phyloP scores from a whole-genome alignment of 1,140 invertebrate genomes.

The Propsilocerus akamusi region DNA sequence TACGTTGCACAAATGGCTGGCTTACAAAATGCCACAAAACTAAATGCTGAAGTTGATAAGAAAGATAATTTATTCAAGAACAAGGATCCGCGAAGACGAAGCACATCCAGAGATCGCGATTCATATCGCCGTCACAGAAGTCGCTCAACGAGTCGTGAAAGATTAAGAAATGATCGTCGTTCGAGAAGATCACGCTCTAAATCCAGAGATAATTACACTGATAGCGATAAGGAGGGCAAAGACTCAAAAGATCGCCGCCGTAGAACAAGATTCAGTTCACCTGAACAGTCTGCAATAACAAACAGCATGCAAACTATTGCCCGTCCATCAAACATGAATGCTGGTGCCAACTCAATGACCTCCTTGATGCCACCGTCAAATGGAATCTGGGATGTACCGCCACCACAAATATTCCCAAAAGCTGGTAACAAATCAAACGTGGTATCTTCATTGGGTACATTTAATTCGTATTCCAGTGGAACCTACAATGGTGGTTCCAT shows the following conservation, averaged over 20 bases:
- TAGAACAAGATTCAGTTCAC: not conserved
- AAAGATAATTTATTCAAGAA: no score
- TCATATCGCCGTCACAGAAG: slow-evolving; percentile 19
- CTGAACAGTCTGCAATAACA: slow-evolving; percentile 9
- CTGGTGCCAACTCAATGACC: not conserved
- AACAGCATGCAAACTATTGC: slow-evolving; percentile 1
- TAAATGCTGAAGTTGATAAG: no score
- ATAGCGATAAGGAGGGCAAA: slow-evolving; percentile 6
- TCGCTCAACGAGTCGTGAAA: slow-evolving; percentile 9
- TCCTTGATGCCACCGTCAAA: slow-evolving; percentile 12
- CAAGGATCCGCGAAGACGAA: no score
- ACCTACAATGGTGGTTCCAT: no score
- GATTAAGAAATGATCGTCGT: no score
- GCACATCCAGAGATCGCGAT: slow-evolving; percentile 26
- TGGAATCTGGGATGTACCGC: slow-evolving; percentile 26
- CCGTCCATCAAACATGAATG: not conserved
- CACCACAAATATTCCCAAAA: slow-evolving; percentile 22
- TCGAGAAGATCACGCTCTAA: not conserved
- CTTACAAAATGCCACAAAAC: no score
- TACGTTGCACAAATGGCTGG: no score
- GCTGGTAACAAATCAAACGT: no score
- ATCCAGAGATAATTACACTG: no score
- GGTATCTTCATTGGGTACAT: no score
- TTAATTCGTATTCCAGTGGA: no score
- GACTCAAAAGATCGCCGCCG: not conserved